Evolutionary conservation across 2,797 vertebrate species (phyloP).

Genomic region (Crypturellus tataupa): DNA sequence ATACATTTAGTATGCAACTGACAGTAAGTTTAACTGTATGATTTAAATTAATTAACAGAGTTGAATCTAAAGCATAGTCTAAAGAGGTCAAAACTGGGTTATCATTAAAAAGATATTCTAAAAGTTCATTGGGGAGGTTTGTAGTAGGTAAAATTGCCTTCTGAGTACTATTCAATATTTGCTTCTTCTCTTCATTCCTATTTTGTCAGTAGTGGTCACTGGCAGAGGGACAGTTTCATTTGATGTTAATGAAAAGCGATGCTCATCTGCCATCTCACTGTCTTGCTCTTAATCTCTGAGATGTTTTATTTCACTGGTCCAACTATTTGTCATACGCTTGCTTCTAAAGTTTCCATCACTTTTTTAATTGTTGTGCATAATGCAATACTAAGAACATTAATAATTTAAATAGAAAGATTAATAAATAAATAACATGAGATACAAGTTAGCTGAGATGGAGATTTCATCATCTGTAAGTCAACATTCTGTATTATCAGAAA

Average conservation of each 20-base stretch:
- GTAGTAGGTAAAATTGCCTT: not conserved
- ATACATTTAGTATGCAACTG: slow-evolving; percentile 23
- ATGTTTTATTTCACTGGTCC: not conserved
- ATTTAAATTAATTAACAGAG: slow-evolving; percentile 15
- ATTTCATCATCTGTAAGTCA: slow-evolving; percentile 45
- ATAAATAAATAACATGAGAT: slow-evolving; percentile 50
- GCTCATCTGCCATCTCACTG: not conserved
- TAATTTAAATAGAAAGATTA: slow-evolving; percentile 47
- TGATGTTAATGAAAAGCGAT: slow-evolving; percentile 20
- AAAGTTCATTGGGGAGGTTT: not conserved
- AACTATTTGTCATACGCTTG: not conserved
- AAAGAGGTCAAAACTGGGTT: slow-evolving; percentile 1
- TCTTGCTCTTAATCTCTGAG: not conserved
- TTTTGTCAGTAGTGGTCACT: not conserved
- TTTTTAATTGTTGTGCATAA: slow-evolving; percentile 39
- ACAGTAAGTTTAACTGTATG: slow-evolving; percentile 22
- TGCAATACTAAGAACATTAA: slow-evolving; percentile 19
- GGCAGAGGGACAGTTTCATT: not conserved
- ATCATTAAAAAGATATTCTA: not conserved
- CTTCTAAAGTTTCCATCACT: not conserved
- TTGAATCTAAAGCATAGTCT: not conserved
- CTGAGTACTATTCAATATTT: not conserved
- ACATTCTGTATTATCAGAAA: slow-evolving; percentile 41
- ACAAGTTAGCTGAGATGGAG: slow-evolving; percentile 30
- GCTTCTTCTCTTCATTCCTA: not conserved